A percentile compares a stretch with the other conserved stretches of the same genome.
Evolutionary conservation across 1,140 invertebrate species (phyloP).

Genomic region (Drosophila truncata): DNA sequence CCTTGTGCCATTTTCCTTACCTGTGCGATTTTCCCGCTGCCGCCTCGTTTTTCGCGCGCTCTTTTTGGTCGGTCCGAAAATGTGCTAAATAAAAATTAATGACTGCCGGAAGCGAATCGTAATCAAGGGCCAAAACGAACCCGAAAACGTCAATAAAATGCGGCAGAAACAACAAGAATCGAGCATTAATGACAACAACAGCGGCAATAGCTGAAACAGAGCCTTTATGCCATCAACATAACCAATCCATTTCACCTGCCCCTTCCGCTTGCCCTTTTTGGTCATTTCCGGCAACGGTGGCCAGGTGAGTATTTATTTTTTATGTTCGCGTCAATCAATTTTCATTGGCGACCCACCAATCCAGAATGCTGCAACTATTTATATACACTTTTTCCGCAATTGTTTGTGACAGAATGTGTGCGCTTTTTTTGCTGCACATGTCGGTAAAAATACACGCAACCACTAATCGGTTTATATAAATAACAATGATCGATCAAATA

Average conservation of each 20-base stretch:
- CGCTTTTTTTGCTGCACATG: slow-evolving; percentile 9
- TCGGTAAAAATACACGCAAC: slow-evolving; percentile 29
- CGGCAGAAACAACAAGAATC: slow-evolving; percentile 39
- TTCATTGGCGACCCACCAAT: slow-evolving; percentile 43
- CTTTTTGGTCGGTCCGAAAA: slow-evolving; percentile 43
- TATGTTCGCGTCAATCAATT: slow-evolving; percentile 63
- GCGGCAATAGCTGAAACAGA: slow-evolving; percentile 32
- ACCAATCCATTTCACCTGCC: slow-evolving; percentile 31
- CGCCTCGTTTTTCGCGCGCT: background rate
- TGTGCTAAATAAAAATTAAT: slow-evolving; percentile 82
- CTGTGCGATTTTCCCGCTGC: background rate
- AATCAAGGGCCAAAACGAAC: slow-evolving; percentile 63
- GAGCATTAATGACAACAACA: slow-evolving; percentile 47
- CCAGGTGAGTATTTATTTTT: slow-evolving; percentile 35
- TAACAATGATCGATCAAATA: slow-evolving; percentile 65
- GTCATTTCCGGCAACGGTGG: slow-evolving; percentile 61
- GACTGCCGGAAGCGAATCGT: slow-evolving; percentile 77
- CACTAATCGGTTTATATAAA: slow-evolving; percentile 44
- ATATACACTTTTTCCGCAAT: slow-evolving; percentile 29
- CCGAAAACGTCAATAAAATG: slow-evolving; percentile 51
- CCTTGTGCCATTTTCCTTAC: slow-evolving; percentile 57
- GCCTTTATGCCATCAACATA: slow-evolving; percentile 31
- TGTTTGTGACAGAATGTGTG: slow-evolving; percentile 36
- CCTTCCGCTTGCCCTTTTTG: slow-evolving; percentile 23
- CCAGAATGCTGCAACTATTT: slow-evolving; percentile 27